A percentile compares a stretch with the other conserved stretches of the same genome.
These are phyloP conservation scores for Bradypodion ventrale DNA, from an alignment of 2,797 vertebrate species.

Conservation along the genomic window DNA sequence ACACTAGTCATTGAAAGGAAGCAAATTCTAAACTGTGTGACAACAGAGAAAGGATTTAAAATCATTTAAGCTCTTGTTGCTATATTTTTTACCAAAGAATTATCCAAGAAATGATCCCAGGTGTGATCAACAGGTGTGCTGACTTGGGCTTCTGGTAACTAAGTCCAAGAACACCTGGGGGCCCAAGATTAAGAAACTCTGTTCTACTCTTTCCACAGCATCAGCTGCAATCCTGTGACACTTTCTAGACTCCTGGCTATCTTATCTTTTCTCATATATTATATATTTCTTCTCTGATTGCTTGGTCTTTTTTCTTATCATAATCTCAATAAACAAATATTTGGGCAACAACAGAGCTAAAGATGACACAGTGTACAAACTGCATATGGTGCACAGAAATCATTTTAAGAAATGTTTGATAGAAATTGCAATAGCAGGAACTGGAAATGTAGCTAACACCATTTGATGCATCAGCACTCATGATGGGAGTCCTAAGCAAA, in stretches of 20 bases:
- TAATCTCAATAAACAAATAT: background rate
- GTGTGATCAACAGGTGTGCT: background rate
- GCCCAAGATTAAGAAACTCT: no score
- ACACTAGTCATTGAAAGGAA: background rate
- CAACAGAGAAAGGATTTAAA: background rate
- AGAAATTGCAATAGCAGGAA: background rate
- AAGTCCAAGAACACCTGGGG: no score
- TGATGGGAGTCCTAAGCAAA: no score
- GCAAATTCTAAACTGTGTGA: background rate
- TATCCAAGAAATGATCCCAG: background rate
- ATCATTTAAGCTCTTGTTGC: background rate
- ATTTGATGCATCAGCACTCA: background rate
- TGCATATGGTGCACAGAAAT: background rate
- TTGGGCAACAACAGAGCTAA: background rate
- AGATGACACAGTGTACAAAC: background rate
- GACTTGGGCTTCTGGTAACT: no score
- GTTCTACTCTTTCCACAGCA: background rate
- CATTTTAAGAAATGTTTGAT: background rate
- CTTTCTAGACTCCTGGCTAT: no score
- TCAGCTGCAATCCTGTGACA: background rate
- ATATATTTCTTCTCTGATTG: background rate
- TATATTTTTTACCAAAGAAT: background rate
- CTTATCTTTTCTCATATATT: background rate
- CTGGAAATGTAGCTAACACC: background rate
- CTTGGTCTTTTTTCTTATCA: background rate